These are phyloP conservation scores for Meiosimyza platycephala DNA, from an alignment of 2,888 invertebrate species.

Conservation along the genomic window DNA sequence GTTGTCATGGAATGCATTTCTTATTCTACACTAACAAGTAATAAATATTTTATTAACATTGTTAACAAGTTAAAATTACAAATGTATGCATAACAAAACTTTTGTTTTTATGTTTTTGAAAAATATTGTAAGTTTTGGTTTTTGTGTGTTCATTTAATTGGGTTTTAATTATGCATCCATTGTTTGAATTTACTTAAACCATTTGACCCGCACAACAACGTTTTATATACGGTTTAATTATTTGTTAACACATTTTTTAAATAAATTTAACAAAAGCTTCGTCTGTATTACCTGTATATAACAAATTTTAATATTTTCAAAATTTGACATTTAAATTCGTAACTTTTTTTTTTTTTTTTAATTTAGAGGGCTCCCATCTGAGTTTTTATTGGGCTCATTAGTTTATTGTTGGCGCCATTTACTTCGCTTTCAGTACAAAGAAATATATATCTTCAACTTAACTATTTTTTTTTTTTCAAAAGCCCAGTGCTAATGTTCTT, in stretches of 20 bases:
- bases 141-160: too few species aligned
- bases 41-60: conserved; percentile 21
- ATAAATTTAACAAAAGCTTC: too few species aligned
- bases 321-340: too few species aligned
- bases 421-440: background rate
- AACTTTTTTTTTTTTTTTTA: background rate
- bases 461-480: background rate
- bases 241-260: too few species aligned
- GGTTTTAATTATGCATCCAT: too few species aligned
- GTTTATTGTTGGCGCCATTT: conserved; percentile 10
- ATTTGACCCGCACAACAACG: too few species aligned
- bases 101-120: too few species aligned
- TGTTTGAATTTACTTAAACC: too few species aligned
- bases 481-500: conserved; percentile 1
- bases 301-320: too few species aligned
- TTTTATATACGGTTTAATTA: too few species aligned
- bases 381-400: conserved; percentile 2
- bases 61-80: conserved; percentile 10
- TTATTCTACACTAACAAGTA: background rate
- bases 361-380: conserved; percentile 3
- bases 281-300: too few species aligned
- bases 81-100: background rate
- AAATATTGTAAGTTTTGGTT: too few species aligned
- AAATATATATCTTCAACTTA: background rate
- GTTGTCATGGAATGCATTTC: background rate